Percentiles rank a stretch among this genome's conserved stretches.
Conservation (phyloP, 2,113 vertebrate genomes). For the Garra rufa region DNA sequence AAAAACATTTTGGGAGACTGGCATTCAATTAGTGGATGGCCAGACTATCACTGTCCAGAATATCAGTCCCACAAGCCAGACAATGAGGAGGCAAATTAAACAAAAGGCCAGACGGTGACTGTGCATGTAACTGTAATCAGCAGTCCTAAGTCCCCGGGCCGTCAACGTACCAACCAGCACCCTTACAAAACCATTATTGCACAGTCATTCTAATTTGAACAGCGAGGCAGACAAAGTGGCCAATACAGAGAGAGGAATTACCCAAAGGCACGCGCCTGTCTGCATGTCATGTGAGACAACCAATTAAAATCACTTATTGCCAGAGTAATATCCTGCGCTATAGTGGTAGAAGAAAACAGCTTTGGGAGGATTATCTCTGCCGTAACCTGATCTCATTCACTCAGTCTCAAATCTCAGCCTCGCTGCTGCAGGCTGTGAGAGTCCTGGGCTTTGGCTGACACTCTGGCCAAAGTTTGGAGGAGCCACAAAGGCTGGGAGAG, state of each 20-base stretch:
- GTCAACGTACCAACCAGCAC: slow-evolving; percentile 48
- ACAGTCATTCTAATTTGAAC: slow-evolving; percentile 69
- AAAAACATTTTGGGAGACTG: slow-evolving; percentile 59
- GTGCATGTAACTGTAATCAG: slow-evolving; percentile 73
- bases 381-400: slow-evolving; percentile 77
- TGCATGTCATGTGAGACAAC: slow-evolving; percentile 74
- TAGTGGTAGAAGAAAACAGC: slow-evolving; percentile 75
- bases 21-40: slow-evolving; percentile 59
- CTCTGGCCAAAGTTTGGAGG: slow-evolving; percentile 40
- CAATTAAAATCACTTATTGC: slow-evolving; percentile 83
- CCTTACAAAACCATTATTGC: slow-evolving; percentile 74
- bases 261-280: slow-evolving; percentile 63
- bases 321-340: slow-evolving; percentile 75
- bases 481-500: slow-evolving; percentile 13
- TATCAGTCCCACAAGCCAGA: slow-evolving; percentile 61
- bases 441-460: slow-evolving; percentile 49
- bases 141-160: slow-evolving; percentile 61
- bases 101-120: slow-evolving; percentile 69
- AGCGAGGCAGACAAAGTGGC: slow-evolving; percentile 45
- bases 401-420: slow-evolving; percentile 63
- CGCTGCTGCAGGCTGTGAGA: slow-evolving; percentile 34
- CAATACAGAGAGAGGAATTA: slow-evolving; percentile 64
- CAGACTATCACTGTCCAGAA: slow-evolving; percentile 45
- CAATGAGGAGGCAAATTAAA: slow-evolving; percentile 70
- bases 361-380: slow-evolving; percentile 76